Conservation (phyloP, 2,113 vertebrate genomes). For the Speoplatyrhinus poulsoni region DNA sequence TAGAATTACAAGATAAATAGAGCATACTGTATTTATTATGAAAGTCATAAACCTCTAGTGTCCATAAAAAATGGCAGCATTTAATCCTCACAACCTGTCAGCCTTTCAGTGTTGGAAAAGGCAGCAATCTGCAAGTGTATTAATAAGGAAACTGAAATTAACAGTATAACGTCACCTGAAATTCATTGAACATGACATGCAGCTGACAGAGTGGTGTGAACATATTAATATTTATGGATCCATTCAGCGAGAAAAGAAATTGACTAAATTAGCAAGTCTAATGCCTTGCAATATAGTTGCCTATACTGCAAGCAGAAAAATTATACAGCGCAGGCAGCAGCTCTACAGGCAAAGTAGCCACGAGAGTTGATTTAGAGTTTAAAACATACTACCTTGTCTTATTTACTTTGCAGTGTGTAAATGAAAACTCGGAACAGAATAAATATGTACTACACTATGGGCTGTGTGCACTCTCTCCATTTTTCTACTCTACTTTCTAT, state of each 20-base stretch:
- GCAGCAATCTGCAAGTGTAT: too few species aligned
- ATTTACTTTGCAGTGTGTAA: constrained; percentile 11
- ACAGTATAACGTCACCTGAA: constrained; percentile 44
- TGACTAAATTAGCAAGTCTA: constrained; percentile 68
- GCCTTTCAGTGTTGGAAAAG: too few species aligned
- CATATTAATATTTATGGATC: constrained; percentile 70
- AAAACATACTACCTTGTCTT: constrained; percentile 20
- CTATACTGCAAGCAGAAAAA: constrained; percentile 14
- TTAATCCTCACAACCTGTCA: too few species aligned
- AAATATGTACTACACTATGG: constrained; percentile 22
- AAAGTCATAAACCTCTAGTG: constrained; percentile 8
- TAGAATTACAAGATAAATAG: not conserved
- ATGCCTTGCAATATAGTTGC: constrained; percentile 38
- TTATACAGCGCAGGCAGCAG: too few species aligned
- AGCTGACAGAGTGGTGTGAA: constrained; percentile 32
- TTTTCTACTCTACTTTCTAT: constrained; percentile 21
- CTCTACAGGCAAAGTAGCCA: constrained; percentile 18
- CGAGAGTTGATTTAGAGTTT: constrained; percentile 29
- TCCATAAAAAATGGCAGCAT: constrained; percentile 6
- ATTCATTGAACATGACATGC: constrained; percentile 51
- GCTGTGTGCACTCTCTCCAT: constrained; percentile 31
- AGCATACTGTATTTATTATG: not conserved
- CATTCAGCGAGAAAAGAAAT: constrained; percentile 56
- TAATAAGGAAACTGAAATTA: constrained; percentile 46
- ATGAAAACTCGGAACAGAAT: constrained; percentile 21